Conservation (phyloP, 2,113 vertebrate genomes). For the Barbus barbus region DNA sequence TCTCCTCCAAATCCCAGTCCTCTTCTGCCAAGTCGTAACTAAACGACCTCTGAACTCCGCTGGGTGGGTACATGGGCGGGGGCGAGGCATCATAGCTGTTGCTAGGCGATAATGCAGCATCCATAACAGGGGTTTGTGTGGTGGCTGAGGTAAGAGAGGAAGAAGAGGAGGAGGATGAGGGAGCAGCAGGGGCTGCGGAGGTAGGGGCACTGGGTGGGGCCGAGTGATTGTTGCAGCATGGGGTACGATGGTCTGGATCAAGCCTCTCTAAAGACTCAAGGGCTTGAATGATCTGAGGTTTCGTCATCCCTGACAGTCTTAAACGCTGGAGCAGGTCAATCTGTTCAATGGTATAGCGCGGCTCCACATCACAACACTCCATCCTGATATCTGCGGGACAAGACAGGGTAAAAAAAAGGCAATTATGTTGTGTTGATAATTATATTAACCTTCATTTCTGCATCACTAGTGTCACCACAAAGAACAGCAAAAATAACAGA, state of each 20-base stretch:
- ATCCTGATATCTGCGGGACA: constrained; percentile 71
- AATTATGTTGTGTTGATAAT: not conserved
- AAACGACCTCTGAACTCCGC: constrained; percentile 74
- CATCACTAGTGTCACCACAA: not conserved
- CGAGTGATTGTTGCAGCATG: constrained; percentile 71
- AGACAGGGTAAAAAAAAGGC: not conserved
- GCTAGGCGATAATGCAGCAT: constrained; percentile 78
- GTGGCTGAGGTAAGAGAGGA: constrained; percentile 80
- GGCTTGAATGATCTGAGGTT: constrained; percentile 82
- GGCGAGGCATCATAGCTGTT: constrained; percentile 83
- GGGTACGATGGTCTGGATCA: constrained; percentile 74
- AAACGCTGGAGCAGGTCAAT: constrained; percentile 83
- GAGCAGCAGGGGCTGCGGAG: constrained; percentile 61
- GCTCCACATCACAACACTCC: constrained; percentile 80
- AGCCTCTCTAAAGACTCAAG: constrained; percentile 81
- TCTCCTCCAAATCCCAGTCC: constrained; percentile 83
- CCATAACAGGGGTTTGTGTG: constrained; percentile 79
- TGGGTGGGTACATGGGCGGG: constrained; percentile 76
- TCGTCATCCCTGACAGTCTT: constrained; percentile 80
- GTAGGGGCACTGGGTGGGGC: constrained; percentile 60
- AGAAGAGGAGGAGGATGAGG: constrained; percentile 75
- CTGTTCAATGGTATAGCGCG: constrained; percentile 83
- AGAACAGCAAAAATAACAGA: not conserved
- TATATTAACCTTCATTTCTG: not conserved
- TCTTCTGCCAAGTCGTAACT: constrained; percentile 80